These are phyloP conservation scores for Sminthopsis crassicaudata DNA, from an alignment of 2,113 vertebrate genomes.

Conservation along the genomic window DNA sequence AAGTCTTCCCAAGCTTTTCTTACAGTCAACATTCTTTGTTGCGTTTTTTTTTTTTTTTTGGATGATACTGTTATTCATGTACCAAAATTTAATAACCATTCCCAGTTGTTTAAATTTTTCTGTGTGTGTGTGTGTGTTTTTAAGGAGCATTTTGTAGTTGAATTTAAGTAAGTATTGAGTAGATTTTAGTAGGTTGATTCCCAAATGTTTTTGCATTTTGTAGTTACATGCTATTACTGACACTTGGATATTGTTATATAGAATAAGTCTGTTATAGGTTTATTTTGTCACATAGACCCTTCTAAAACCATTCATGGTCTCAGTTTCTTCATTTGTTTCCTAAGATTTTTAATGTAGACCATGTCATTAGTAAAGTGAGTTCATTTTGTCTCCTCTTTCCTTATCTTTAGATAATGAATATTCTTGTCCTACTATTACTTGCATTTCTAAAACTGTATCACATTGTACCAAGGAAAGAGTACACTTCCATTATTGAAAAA, in stretches of 20 bases:
- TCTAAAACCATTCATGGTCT: background rate
- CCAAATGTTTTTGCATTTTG: background rate
- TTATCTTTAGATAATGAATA: background rate
- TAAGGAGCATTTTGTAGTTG: background rate
- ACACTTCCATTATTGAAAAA: background rate
- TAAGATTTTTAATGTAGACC: background rate
- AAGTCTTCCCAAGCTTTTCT: background rate
- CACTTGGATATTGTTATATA: background rate
- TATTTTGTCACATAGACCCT: too few species aligned
- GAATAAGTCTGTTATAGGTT: too few species aligned
- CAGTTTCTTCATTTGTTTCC: background rate
- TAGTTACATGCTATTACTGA: background rate
- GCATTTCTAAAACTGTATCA: background rate
- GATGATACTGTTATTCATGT: background rate
- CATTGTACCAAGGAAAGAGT: background rate
- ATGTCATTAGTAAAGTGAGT: background rate
- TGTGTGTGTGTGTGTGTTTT: background rate
- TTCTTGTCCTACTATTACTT: background rate
- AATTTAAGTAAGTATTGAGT: too few species aligned
- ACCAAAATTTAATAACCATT: background rate
- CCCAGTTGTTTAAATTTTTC: background rate
- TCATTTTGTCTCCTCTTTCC: background rate
- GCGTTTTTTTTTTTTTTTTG: background rate
- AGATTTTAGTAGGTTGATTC: too few species aligned
- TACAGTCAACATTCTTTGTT: background rate